These are phyloP conservation scores for Enhydra lutris DNA, from an alignment of 2,113 vertebrate species.

Conservation along the genomic window DNA sequence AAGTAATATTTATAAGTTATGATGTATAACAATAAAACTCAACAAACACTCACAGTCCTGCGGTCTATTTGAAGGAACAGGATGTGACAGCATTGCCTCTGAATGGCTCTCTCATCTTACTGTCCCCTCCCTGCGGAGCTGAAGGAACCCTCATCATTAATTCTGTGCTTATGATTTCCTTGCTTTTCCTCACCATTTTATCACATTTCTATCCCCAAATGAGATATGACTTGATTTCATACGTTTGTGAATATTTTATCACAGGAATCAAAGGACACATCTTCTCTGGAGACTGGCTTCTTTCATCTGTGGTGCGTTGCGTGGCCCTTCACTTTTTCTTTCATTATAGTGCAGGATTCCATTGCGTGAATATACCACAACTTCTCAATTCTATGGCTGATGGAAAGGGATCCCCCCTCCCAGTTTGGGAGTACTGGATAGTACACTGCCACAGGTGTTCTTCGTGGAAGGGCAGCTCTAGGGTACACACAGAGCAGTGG, in stretches of 20 bases:
- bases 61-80: not conserved
- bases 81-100: not conserved
- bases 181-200: not conserved
- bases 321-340: not conserved
- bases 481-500: not conserved
- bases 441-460: not conserved
- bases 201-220: not conserved
- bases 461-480: not conserved
- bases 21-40: not conserved
- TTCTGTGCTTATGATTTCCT: not conserved
- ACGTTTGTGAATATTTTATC: constrained; percentile 1
- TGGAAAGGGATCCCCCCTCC: not conserved
- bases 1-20: not conserved
- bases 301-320: not conserved
- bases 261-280: not conserved
- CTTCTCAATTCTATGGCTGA: not conserved
- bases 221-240: not conserved
- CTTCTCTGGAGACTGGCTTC: not conserved
- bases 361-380: not conserved
- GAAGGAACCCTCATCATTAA: not conserved
- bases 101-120: not conserved
- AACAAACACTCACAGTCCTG: not conserved
- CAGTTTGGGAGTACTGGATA: not conserved
- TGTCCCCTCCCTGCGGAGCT: not conserved
- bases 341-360: not conserved